A percentile compares a stretch with the other conserved stretches of the same genome.
These are phyloP conservation scores for Daphoenositta chrysoptera DNA, from an alignment of 2,113 vertebrate species.

Conservation along the genomic window DNA sequence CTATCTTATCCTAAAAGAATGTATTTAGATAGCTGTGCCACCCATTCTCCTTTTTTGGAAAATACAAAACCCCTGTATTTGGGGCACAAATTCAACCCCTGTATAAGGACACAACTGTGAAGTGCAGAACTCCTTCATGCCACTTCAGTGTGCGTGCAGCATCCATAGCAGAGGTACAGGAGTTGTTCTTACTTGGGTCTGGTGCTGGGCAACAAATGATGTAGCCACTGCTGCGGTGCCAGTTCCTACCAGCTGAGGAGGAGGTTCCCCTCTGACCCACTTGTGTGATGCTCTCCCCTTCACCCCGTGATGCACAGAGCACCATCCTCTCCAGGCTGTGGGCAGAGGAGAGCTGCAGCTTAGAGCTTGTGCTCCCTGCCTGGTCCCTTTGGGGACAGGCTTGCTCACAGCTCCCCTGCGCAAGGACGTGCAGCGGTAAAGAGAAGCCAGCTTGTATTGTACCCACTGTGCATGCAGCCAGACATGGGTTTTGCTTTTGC, in stretches of 20 bases:
- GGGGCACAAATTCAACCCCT: no score
- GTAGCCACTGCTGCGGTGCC: background rate
- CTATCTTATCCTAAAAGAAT: background rate
- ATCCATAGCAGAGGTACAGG: background rate
- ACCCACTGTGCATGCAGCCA: background rate
- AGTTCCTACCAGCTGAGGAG: background rate
- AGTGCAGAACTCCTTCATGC: background rate
- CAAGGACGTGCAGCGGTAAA: background rate
- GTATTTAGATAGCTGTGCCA: background rate
- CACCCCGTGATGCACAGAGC: background rate
- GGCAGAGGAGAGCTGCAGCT: background rate
- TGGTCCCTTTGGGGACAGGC: background rate
- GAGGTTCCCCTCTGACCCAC: background rate
- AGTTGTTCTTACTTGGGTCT: fast-evolving
- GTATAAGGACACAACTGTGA: no score
- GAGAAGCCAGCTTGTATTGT: background rate
- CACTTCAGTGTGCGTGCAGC: background rate
- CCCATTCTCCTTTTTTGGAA: background rate
- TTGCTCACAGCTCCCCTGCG: background rate
- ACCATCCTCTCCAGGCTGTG: background rate
- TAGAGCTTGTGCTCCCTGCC: background rate
- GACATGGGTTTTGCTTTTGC: background rate
- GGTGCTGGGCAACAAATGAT: background rate
- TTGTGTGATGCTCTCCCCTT: background rate
- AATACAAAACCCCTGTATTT: background rate